phyloP scores from a whole-genome alignment of 2,113 vertebrate genomes.

The Pyrgilauda ruficollis region DNA sequence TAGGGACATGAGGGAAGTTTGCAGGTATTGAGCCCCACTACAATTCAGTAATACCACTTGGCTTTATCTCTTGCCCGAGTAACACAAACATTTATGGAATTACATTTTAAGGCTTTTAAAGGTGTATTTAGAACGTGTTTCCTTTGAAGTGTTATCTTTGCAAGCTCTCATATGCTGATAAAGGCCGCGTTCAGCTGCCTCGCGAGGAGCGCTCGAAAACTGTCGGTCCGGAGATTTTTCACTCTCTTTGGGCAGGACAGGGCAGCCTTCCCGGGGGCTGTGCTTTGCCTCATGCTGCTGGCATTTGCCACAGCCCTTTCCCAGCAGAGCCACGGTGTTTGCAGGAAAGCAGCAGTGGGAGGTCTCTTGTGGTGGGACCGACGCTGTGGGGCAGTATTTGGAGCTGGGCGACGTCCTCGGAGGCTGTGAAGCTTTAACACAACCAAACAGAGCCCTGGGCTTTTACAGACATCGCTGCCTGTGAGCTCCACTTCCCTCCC shows the following conservation, averaged over 20 bases:
- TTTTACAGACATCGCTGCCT: neutral
- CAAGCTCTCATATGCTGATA: conserved; percentile 49
- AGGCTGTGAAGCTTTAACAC: neutral
- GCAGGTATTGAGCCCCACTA: conserved; percentile 21
- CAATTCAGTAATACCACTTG: conserved; percentile 50
- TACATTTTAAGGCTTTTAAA: conserved; percentile 69
- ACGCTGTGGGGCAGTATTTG: neutral
- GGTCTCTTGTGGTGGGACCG: neutral
- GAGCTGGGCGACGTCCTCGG: accelerated
- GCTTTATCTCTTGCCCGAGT: conserved; percentile 63
- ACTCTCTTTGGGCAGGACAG: neutral
- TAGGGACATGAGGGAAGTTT: conserved; percentile 30
- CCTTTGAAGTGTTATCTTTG: conserved; percentile 81
- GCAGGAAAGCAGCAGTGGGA: neutral
- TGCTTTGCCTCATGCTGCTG: accelerated
- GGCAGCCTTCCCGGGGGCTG: neutral
- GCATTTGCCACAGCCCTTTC: neutral
- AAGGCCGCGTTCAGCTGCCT: conserved; percentile 25
- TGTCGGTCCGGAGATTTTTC: neutral
- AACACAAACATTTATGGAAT: conserved; percentile 79
- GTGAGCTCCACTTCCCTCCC: neutral
- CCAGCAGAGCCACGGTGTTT: neutral
- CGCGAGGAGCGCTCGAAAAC: neutral
- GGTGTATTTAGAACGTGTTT: conserved; percentile 65
- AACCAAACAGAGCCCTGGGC: accelerated